These are phyloP conservation scores for Argya squamiceps DNA, from an alignment of 2,797 vertebrate species.

Conservation along the genomic window DNA sequence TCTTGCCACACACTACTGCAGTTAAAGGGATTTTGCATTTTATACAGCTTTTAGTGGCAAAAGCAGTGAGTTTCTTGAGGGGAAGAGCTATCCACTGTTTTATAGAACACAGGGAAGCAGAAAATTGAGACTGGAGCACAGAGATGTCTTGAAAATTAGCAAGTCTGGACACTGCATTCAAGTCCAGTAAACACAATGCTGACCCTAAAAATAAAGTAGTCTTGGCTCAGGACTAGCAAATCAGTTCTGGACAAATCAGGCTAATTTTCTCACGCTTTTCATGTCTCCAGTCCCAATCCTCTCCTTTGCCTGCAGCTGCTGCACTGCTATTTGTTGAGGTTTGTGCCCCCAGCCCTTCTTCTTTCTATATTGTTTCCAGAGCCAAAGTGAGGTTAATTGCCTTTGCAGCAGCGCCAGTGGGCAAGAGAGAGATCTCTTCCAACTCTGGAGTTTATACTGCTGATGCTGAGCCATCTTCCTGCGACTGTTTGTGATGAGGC, in stretches of 20 bases:
- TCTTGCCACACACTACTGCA: neutral
- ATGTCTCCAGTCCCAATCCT: neutral
- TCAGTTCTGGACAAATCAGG: neutral
- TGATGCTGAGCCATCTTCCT: neutral
- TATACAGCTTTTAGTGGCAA: neutral
- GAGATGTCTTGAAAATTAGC: neutral
- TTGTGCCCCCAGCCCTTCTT: neutral
- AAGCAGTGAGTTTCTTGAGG: neutral
- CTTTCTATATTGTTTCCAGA: neutral
- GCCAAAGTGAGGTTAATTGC: constrained; percentile 13
- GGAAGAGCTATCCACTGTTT: neutral
- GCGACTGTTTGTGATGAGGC: neutral
- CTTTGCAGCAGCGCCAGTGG: neutral
- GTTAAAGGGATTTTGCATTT: neutral
- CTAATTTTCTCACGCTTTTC: neutral
- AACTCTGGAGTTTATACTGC: neutral
- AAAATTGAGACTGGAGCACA: neutral
- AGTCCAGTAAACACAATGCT: neutral
- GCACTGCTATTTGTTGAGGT: neutral
- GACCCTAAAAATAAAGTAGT: neutral
- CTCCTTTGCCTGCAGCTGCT: neutral
- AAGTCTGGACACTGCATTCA: neutral
- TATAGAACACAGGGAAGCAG: neutral
- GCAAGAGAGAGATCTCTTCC: neutral
- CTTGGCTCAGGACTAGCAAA: neutral